These are phyloP conservation scores for Papilio polyxenes DNA, from an alignment of 1,140 invertebrate species.

Conservation along the genomic window DNA sequence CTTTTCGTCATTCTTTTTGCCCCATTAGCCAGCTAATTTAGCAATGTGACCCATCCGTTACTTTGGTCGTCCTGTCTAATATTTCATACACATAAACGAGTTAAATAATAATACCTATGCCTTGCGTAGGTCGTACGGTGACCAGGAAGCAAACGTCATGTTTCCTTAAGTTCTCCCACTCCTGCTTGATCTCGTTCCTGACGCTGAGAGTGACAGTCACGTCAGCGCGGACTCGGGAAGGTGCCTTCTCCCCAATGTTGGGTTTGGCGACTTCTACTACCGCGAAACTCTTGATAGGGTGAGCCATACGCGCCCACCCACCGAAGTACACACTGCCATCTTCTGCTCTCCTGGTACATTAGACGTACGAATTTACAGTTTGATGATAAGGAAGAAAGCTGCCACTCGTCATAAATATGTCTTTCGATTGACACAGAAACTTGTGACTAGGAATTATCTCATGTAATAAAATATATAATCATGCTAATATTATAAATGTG, in stretches of 20 bases:
- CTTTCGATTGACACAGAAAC: too few relatives aligned
- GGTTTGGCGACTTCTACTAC: slow-evolving; percentile 97
- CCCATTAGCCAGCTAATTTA: neutral
- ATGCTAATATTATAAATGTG: too few relatives aligned
- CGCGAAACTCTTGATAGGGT: slow-evolving; percentile 95
- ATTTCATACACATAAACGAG: too few relatives aligned
- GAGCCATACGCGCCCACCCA: slow-evolving; percentile 99
- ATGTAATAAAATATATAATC: too few relatives aligned
- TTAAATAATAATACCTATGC: slow-evolving; percentile 84
- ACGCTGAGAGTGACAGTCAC: slow-evolving; percentile 96
- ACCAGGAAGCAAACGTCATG: slow-evolving; percentile 99
- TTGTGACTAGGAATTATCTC: too few relatives aligned
- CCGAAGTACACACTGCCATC: slow-evolving; percentile 94
- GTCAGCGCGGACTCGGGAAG: slow-evolving; percentile 96
- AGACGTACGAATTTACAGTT: neutral
- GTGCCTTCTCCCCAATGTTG: slow-evolving; percentile 95
- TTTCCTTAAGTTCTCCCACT: slow-evolving; percentile 98
- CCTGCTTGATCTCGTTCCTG: slow-evolving; percentile 93
- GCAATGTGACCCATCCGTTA: neutral
- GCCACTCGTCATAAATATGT: too few relatives aligned
- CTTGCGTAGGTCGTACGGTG: slow-evolving; percentile 91
- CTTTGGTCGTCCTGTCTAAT: too few relatives aligned
- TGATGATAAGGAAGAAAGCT: too few relatives aligned
- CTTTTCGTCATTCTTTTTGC: too few relatives aligned
- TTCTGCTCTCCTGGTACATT: slow-evolving; percentile 87